These are phyloP conservation scores for Fistularia tabacaria DNA, from an alignment of 2,797 vertebrate genomes.

Conservation along the genomic window DNA sequence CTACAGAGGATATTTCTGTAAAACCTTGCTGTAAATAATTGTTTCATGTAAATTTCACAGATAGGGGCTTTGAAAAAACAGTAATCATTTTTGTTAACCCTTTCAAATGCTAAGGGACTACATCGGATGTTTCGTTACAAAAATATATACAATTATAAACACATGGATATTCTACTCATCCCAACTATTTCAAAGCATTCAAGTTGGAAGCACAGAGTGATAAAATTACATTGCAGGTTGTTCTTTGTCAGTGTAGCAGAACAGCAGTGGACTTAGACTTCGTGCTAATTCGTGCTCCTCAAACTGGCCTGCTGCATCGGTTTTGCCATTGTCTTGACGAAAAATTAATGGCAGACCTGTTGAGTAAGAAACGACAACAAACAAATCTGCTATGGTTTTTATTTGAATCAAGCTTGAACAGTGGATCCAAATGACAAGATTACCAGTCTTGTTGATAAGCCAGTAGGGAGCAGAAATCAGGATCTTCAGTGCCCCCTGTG, in stretches of 20 bases:
- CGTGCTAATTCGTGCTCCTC: conserved; percentile 95
- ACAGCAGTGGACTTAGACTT: conserved; percentile 92
- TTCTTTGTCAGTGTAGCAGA: conserved; percentile 96
- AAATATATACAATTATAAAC: no score
- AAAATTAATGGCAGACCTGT: conserved; percentile 94
- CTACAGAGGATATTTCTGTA: no score
- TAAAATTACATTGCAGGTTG: conserved; percentile 90
- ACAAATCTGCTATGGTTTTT: no score
- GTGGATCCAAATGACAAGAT: neutral
- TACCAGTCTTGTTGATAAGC: conserved; percentile 97
- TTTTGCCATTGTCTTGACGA: conserved; percentile 92
- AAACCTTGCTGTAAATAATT: no score
- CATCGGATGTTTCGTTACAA: no score
- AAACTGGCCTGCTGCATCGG: conserved; percentile 91
- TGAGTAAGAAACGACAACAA: neutral
- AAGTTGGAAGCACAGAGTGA: neutral
- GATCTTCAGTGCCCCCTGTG: conserved; percentile 92
- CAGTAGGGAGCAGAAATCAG: conserved; percentile 92
- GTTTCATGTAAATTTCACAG: no score
- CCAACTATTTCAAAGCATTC: no score
- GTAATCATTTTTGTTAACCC: no score
- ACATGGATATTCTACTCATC: no score
- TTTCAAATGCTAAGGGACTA: no score
- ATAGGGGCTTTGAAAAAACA: no score
- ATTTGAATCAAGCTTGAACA: no score